Conservation (phyloP, 2,797 vertebrate species). For the Chiloscyllium punctatum region DNA sequence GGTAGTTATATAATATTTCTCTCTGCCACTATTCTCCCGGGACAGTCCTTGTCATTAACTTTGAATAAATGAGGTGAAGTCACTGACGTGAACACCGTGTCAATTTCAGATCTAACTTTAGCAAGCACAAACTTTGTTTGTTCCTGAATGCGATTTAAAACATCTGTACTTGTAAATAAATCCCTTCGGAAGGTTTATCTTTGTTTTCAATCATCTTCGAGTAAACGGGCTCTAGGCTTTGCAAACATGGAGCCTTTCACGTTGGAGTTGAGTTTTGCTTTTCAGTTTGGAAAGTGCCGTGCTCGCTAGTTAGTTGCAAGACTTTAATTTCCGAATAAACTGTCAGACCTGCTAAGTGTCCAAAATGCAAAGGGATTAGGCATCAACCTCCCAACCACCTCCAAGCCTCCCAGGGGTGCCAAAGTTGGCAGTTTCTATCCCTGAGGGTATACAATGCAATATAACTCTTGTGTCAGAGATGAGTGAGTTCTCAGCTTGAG, state of each 20-base stretch:
- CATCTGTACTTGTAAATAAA: not conserved
- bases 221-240: not conserved
- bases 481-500: conserved; percentile 28
- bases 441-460: not conserved
- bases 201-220: not conserved
- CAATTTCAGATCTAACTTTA: not conserved
- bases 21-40: not conserved
- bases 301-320: not conserved
- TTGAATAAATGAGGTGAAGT: not conserved
- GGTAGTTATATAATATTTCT: not conserved
- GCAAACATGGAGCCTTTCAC: not conserved
- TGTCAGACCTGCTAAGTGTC: not conserved
- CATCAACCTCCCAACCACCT: not conserved
- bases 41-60: not conserved
- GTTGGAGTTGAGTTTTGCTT: not conserved
- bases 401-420: not conserved
- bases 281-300: not conserved
- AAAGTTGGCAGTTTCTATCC: not conserved
- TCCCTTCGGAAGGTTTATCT: not conserved
- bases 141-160: not conserved
- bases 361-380: not conserved
- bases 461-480: conserved; percentile 20
- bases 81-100: not conserved
- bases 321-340: not conserved
- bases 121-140: not conserved